Evolutionary conservation across 2,797 vertebrate species (phyloP), one percentile per base, ranked within the genome.

Genomic region (Eospalax fontanierii): DNA sequence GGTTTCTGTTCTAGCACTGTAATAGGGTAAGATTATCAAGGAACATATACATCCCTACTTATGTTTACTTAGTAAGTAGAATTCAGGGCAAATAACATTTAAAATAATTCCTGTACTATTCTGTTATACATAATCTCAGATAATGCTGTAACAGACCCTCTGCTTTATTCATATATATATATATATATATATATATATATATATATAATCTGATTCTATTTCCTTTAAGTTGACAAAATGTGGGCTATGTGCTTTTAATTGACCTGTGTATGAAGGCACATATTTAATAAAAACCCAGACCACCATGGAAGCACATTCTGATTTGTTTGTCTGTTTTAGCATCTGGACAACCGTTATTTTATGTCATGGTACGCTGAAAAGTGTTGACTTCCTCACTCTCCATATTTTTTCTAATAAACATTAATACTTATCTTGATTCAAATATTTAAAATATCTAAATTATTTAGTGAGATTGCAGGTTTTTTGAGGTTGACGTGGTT

Each of bases 401-500:
- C 50, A 28, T 7, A n/a, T 59, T 80, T 95, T 86, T 89, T 54
- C 43, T 89, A 50, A 50, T 75, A 87, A 74, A 87, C 2, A 89
- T 8, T 14, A 73, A 35, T 80, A 22, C 2, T 70, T 50, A 73
- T 61, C 6, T 81, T 85, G 54, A 38, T 89, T 85, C 57, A 89
- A 84, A 81, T 95, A 71, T 63, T 91, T 94, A 63, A 86, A 75
- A 50, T n/a, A 92, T 83, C 57, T 50, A 61, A 94, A 87, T 65
- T 89, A 92, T 93, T 89, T 92, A 89, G 71, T 87, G 35, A 95
- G 30, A 30, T 18, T 65, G 1, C 22, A 87, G 79, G 9, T 50
- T 90, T 18, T 92, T 93, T 93, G 90, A 74, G 0, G 35, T 59
- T 89, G 50, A 90, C 94, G 50, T 54, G 2, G 90, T 94, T 89